These are phyloP conservation scores for Plectropomus leopardus DNA, from an alignment of 2,113 vertebrate species.

Conservation along the genomic window DNA sequence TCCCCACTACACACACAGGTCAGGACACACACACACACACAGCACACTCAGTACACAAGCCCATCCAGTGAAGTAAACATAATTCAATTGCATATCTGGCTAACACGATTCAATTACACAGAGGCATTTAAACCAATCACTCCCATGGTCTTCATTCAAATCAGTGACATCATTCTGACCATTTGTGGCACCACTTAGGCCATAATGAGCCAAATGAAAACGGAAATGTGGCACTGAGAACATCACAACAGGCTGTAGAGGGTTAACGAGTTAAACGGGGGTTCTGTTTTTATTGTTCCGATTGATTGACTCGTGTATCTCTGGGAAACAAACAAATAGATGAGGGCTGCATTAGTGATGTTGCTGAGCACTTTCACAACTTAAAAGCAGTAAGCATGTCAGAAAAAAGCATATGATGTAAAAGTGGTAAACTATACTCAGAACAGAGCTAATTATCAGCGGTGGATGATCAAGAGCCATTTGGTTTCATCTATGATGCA, in stretches of 20 bases:
- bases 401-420: conserved; percentile 25
- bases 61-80: conserved; percentile 80
- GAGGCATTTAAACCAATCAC: conserved; percentile 84
- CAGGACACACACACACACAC: conserved; percentile 38
- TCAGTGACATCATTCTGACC: conserved; percentile 83
- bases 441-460: conserved; percentile 39
- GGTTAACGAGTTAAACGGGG: conserved; percentile 78
- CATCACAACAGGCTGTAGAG: conserved; percentile 65
- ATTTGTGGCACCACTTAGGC: conserved; percentile 83
- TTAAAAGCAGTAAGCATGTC: conserved; percentile 18
- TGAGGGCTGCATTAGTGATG: conserved; percentile 31
- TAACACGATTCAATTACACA: conserved; percentile 83
- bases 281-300: conserved; percentile 70
- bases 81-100: conserved; percentile 84
- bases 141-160: conserved; percentile 81
- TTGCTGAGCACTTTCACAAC: conserved; percentile 25
- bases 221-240: conserved; percentile 72
- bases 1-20: conserved; percentile 21
- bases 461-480: conserved; percentile 51
- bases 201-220: conserved; percentile 83
- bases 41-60: conserved; percentile 64
- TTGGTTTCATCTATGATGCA: conserved; percentile 40
- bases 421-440: conserved; percentile 33
- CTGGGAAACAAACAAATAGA: conserved; percentile 67
- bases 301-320: conserved; percentile 68